Evolutionary conservation across 2,888 invertebrate genomes (phyloP), one percentile per base, ranked within the genome.

Genomic region (Netelia inedita): DNA sequence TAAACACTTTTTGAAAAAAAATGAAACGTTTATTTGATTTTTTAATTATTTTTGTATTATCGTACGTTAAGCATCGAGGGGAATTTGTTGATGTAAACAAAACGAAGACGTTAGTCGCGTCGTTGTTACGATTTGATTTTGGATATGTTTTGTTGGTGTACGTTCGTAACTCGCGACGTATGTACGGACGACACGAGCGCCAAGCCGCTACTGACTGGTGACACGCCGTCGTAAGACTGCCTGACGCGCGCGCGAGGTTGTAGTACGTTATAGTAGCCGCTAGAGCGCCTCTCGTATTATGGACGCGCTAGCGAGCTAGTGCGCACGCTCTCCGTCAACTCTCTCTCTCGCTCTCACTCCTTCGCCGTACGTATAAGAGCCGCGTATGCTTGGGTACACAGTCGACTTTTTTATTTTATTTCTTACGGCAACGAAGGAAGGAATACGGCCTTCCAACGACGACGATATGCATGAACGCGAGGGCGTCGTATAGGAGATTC

Each of bases 361-460:
- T 35, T 23, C 81, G 63, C 46, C 79, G 82, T 89, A 87, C 23
- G 86, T 87, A 84, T 88, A 73, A 83, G 19, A 9, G 65, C 23
- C 68, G 71, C 69, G 75, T 16, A 69, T 78, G 41, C 82, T 46
- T 57, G 35, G 14, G 65, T 69, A 69, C 53, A 69, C 71, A 63
- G 16, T 1, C 19, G 23, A 61, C 16, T 53, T 78, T 59, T 28
- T 28, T 28, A n/a, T 28, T 28, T 28, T 28, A 28, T 35, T 35
- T 76, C 76, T 82, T 85, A 85, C 59, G 61, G 83, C 79, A 55
- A 85, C 69, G 75, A 84, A 89, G 89, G 91, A 91, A 90, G 89
- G 90, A 89, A 89, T 90, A 91, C 90, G 91, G 91, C 91, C 91
- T 91, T 92, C 91, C 90, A 88, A 87, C 86, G 79, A 85, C 71